Percentiles rank a stretch among this genome's conserved stretches.
Conservation (phyloP, 92 coral and sea anemone species). For the Diadumene lineata region DNA sequence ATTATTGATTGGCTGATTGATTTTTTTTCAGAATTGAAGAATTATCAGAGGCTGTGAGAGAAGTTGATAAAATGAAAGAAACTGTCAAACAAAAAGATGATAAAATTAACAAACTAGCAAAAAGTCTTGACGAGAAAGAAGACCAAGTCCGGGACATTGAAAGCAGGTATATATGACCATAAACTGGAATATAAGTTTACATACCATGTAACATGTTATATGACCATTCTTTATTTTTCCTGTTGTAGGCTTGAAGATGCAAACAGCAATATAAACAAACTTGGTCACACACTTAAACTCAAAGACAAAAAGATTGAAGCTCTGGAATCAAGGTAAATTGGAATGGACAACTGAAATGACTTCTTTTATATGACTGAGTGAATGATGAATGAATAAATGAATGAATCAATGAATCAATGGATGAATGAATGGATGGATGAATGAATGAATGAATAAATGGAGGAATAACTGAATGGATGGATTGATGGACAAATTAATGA, state of each 20-base stretch:
- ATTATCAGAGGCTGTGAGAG: slow-evolving; percentile 66
- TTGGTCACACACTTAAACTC: slow-evolving; percentile 73
- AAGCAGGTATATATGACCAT: slow-evolving; percentile 85
- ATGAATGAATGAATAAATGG: too few species aligned
- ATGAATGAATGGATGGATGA: too few species aligned
- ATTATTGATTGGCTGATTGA: too few species aligned
- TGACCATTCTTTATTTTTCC: background rate
- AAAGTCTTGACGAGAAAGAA: slow-evolving; percentile 66
- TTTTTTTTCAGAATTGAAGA: slow-evolving; percentile 65
- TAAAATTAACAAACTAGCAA: slow-evolving; percentile 57
- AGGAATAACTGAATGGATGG: too few species aligned
- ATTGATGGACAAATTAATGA: too few species aligned
- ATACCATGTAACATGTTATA: too few species aligned
- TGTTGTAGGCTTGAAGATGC: slow-evolving; percentile 74
- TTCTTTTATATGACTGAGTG: too few species aligned
- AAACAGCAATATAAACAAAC: slow-evolving; percentile 70
- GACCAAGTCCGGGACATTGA: slow-evolving; percentile 70
- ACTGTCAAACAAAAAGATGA: slow-evolving; percentile 70
- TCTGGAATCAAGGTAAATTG: slow-evolving; percentile 77
- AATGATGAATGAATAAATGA: too few species aligned
- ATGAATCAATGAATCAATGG: too few species aligned
- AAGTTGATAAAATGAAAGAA: slow-evolving; percentile 65
- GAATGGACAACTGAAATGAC: too few species aligned
- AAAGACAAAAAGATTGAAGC: slow-evolving; percentile 89
- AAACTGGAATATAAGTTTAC: too few species aligned